Base-by-base conservation (phyloP, 2,888 invertebrate species). In the Zele albiditarsus region DNA sequence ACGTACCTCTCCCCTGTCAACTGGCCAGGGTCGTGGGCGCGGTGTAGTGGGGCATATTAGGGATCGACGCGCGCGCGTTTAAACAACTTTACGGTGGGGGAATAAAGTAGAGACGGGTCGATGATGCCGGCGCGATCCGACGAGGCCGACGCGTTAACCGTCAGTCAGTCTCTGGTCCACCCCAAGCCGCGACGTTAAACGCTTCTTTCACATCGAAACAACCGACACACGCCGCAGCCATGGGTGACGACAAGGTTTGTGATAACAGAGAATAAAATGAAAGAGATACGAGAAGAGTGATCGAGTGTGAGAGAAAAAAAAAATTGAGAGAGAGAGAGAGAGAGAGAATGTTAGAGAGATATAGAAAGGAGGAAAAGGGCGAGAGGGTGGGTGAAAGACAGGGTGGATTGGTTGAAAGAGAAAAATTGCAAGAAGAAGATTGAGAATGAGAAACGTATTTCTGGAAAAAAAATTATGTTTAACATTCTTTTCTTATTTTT, bases 131-230 rank as follows among this genome's bases (percentile, higher is more conserved):
- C 84, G 87, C 84, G 87, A 84, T 85, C 83, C 84, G 83, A 82
- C 85, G 71, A 72, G 71, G 75, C 68, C 75, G 85, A 82, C 85
- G 82, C 82, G 83, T 53, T 67, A 85, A 85, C 85, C 85, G 84
- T 84, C 84, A 88, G 88, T 88, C 88, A 88, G 89, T 92, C 92
- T 93, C 92, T 92, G 92, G 92, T 90, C 92, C 91, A 92, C 90
- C 89, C 89, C 90, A 91, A 92, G 92, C 91, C 92, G 92, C 92
- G 91, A 91, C 92, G 92, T 91, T 88, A 87, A 89, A 71, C 71
- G 71, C 90, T 91, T 90, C 90, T 91, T 90, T 91, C 90, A 86
- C 86, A 86, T 87, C 86, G 86, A 90, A 89, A 68, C 63, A 68
- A 72, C 58, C 75, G 75, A 90, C 91, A 91, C 91, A 91, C 91